These are phyloP conservation scores for Dendrocincla fuliginosa DNA, from an alignment of 2,797 vertebrate genomes.

Conservation along the genomic window DNA sequence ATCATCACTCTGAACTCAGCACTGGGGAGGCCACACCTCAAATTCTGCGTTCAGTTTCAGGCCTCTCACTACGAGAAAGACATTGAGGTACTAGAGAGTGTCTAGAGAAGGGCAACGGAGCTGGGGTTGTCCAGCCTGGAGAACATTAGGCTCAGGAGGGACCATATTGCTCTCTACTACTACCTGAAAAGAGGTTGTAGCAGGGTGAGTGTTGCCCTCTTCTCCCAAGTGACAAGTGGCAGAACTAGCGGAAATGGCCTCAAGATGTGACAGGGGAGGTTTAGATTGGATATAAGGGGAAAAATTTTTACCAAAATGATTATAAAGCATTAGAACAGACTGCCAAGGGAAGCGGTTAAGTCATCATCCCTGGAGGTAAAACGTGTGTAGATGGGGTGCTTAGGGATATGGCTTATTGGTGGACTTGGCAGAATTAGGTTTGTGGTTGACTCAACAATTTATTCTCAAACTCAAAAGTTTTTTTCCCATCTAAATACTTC, in stretches of 20 bases:
- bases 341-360: not conserved
- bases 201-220: not conserved
- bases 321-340: not conserved
- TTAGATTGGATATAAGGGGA: not conserved
- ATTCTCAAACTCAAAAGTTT: not conserved
- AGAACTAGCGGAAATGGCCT: not conserved
- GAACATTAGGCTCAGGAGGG: not conserved
- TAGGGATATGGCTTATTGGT: not conserved
- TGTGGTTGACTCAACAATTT: not conserved
- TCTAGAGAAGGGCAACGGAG: not conserved
- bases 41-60: too few relatives aligned
- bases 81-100: not conserved
- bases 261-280: not conserved
- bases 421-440: not conserved
- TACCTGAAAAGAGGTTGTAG: not conserved
- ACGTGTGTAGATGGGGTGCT: not conserved
- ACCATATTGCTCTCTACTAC: not conserved
- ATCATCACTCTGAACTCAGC: rapidly evolving
- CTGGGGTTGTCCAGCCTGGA: not conserved
- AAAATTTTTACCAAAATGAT: not conserved
- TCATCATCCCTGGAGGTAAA: not conserved
- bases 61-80: not conserved
- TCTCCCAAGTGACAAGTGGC: not conserved
- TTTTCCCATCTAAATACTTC: not conserved
- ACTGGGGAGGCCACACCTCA: rapidly evolving